Evolutionary conservation across 2,888 invertebrate species (phyloP).

Genomic region (Metacarcinus magister): DNA sequence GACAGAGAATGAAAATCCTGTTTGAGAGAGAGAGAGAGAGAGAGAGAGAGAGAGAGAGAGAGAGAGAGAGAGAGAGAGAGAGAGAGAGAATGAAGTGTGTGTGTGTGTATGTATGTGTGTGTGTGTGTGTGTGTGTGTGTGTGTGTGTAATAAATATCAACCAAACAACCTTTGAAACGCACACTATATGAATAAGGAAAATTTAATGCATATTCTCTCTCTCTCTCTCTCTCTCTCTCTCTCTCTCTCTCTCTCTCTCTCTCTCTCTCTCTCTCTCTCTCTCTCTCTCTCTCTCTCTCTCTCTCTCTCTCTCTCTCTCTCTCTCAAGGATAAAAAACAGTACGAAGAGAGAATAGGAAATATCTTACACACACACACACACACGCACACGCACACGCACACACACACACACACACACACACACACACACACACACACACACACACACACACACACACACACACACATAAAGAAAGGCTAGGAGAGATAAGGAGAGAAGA

Average conservation of each 20-base stretch:
- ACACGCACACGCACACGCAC: too few relatives aligned
- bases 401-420: neutral
- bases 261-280: slow-evolving; percentile 62
- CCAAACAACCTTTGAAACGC: neutral
- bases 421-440: neutral
- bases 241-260: slow-evolving; percentile 61
- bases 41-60: neutral
- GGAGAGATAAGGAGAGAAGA: neutral
- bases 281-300: slow-evolving; percentile 48
- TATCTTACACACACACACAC: neutral
- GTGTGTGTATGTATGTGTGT: slow-evolving; percentile 38
- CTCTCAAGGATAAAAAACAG: neutral
- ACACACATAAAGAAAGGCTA: neutral
- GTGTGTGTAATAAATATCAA: neutral
- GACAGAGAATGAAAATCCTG: neutral
- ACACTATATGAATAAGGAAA: neutral
- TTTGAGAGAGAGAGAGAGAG: neutral
- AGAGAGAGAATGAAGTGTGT: neutral
- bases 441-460: neutral
- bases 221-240: slow-evolving; percentile 58
- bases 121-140: slow-evolving; percentile 56
- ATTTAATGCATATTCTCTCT: slow-evolving; percentile 14
- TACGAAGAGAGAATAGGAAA: neutral
- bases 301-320: slow-evolving; percentile 48
- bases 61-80: too few relatives aligned